A percentile compares a stretch with the other conserved stretches of the same genome.
These are phyloP conservation scores for Perdix hodgsoniae DNA, from an alignment of 2,797 vertebrate genomes.

Conservation along the genomic window DNA sequence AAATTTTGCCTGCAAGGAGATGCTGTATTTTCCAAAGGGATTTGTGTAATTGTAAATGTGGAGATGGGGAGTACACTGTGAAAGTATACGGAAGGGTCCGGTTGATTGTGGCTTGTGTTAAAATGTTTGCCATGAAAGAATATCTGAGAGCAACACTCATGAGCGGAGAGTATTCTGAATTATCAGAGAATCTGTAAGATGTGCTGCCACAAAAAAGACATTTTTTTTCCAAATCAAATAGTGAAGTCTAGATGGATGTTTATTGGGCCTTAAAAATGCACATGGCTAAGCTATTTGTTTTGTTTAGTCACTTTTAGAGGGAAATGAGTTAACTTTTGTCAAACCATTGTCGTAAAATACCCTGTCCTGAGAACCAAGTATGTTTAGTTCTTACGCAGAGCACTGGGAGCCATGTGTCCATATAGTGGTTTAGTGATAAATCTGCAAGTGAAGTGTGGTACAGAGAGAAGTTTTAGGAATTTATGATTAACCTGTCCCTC, in stretches of 20 bases:
- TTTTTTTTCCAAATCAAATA: background rate
- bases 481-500: background rate
- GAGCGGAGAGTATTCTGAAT: background rate
- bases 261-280: background rate
- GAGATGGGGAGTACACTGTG: background rate
- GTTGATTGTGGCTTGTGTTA: background rate
- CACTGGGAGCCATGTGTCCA: background rate
- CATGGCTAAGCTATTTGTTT: background rate
- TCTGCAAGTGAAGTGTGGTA: background rate
- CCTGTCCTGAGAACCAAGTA: background rate
- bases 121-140: background rate
- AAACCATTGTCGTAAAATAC: background rate
- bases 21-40: background rate
- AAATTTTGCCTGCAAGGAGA: background rate
- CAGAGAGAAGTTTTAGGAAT: background rate
- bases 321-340: background rate
- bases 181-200: background rate
- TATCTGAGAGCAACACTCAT: background rate
- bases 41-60: background rate
- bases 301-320: background rate
- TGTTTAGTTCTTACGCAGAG: background rate
- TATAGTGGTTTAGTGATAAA: background rate
- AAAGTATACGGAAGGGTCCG: background rate
- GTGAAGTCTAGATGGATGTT: background rate
- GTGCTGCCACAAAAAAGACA: background rate